Percentiles rank a stretch among this genome's conserved stretches.
Conservation (phyloP, 30 jellyfish, hydroid and myxozoan species). For the Hydra vulgaris region DNA sequence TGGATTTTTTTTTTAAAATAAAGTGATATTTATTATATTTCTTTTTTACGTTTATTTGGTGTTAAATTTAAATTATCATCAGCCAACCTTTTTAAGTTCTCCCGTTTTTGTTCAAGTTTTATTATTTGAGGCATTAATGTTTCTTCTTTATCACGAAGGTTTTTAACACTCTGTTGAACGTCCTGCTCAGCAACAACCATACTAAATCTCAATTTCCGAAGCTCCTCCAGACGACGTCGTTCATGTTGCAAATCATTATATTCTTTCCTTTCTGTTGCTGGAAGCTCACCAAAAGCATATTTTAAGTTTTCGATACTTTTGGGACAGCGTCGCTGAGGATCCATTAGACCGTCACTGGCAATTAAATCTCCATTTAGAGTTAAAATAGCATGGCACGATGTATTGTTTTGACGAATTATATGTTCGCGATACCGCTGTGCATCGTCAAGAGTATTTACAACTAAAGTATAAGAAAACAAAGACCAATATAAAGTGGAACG, state of each 20-base stretch:
- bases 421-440: constrained; percentile 26
- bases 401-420: not conserved
- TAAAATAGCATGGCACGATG: constrained; percentile 18
- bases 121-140: not conserved
- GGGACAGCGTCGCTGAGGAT: constrained; percentile 18
- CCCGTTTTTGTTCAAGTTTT: constrained; percentile 7
- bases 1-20: too few species aligned
- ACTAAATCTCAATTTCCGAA: not conserved
- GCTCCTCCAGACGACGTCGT: not conserved
- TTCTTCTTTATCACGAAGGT: not conserved
- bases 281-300: constrained; percentile 22
- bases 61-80: not conserved
- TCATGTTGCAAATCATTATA: not conserved
- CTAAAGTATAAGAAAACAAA: constrained; percentile 4
- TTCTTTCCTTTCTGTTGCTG: constrained; percentile 9
- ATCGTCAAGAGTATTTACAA: constrained; percentile 6
- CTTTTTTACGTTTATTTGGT: not conserved
- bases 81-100: not conserved
- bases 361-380: constrained; percentile 12
- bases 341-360: constrained; percentile 27
- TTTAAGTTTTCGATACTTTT: not conserved
- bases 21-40: too few species aligned
- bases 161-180: not conserved
- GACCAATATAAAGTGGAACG: constrained; percentile 18
- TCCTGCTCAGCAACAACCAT: not conserved